Evolutionary conservation across 2,797 vertebrate genomes (phyloP).

Genomic region (Delichon dasypus): DNA sequence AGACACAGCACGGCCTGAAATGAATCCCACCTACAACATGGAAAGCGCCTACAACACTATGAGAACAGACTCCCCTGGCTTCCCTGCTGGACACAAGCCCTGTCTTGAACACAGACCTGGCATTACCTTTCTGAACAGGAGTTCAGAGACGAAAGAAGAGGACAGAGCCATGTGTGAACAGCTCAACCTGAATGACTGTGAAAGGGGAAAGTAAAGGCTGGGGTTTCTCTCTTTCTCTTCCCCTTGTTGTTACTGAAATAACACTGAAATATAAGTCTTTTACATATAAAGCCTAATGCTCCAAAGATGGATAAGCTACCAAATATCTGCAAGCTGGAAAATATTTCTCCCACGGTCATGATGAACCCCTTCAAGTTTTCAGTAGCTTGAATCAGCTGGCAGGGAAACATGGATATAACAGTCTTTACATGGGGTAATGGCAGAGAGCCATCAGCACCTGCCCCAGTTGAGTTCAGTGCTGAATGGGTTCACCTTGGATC

Average conservation of each 20-base stretch:
- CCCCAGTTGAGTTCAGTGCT: background rate
- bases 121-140: conserved; percentile 9
- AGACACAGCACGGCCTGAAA: conserved; percentile 94
- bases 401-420: background rate
- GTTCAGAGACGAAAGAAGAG: background rate
- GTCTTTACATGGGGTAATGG: conserved; percentile 4
- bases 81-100: background rate
- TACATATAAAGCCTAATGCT: conserved; percentile 12
- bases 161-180: background rate
- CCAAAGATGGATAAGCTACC: conserved; percentile 53
- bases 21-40: conserved; percentile 52
- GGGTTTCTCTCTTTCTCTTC: background rate
- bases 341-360: background rate
- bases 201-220: conserved; percentile 14
- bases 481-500: background rate
- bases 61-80: conserved; percentile 21
- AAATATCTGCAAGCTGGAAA: conserved; percentile 24
- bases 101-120: background rate
- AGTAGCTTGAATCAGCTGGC: background rate
- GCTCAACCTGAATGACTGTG: background rate
- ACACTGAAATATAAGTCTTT: conserved; percentile 58
- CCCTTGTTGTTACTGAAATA: conserved; percentile 41
- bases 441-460: background rate
- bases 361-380: background rate
- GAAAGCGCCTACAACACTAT: conserved; percentile 72